Evolutionary conservation across 1,140 invertebrate genomes (phyloP), one percentile per base, ranked within the genome.

Genomic region (Planococcus citri): DNA sequence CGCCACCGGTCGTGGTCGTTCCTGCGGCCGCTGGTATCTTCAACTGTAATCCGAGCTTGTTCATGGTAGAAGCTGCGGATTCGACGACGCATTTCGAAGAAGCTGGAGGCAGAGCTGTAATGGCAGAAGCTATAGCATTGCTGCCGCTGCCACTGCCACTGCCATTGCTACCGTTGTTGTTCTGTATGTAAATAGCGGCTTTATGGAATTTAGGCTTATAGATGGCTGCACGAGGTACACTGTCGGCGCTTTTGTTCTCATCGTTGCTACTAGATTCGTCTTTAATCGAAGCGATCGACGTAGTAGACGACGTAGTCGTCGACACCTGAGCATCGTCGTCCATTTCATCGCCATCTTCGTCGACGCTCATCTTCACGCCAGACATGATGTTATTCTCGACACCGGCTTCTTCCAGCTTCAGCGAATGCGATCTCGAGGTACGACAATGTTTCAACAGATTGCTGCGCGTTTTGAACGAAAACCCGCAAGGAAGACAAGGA

Each of bases 391-490:
- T 41, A 2, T 6, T 17, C 3, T 71, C 71, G 12, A 58, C 68
- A 12, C 69, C 72, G 1, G 80, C 77, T 29, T 84, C 85, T 71
- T 85, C 58, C 72, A 83, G 78, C 73, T 88, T 85, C 60, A 89
- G 82, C 24, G 86, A 85, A 75, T 95, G 92, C 17, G 91, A 86
- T 72, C 90, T 82, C 0, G 92, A 92, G 4, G 17, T n/a, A 73
- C 88, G 83, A 74, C 89, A 88, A 77, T 96, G 93, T 78, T 95
- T 96, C 77, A 94, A 94, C 70, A 95, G 82, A 78, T 96, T 96
- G 73, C 91, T 94, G 76, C 92, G 92, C 1, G 93, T 96, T 79
- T 96, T 96, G 80, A 95, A 95, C 69, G 91, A 89, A 78, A 95
- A 91, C 68, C 91, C 91, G 78, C 93, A 96, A 24, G 87, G 86